Conservation (phyloP, 2,797 vertebrate species). For the Cyclura pinguis region DNA sequence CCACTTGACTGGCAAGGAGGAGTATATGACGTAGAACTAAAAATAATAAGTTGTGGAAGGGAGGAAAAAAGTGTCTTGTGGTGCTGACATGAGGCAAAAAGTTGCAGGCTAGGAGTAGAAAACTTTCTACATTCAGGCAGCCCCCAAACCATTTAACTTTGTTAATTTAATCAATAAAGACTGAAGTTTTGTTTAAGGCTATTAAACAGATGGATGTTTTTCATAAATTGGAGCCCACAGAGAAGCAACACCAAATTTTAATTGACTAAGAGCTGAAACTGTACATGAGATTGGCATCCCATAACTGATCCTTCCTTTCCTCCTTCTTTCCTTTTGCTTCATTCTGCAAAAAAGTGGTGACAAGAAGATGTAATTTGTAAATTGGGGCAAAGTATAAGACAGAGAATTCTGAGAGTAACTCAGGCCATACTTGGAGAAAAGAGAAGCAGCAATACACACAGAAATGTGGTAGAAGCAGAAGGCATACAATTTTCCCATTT, state of each 20-base stretch:
- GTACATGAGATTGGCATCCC: background rate
- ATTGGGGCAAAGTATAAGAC: too few relatives aligned
- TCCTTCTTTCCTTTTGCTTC: too few relatives aligned
- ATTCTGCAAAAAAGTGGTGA: too few relatives aligned
- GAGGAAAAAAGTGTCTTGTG: background rate
- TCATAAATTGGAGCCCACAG: background rate
- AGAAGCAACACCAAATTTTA: background rate
- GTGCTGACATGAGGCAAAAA: background rate
- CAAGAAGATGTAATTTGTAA: too few relatives aligned
- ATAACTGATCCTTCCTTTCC: too few relatives aligned
- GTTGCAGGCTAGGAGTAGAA: background rate
- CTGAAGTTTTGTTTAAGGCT: background rate
- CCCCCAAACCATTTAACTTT: background rate
- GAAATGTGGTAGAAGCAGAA: background rate
- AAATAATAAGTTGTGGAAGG: background rate
- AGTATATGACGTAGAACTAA: background rate
- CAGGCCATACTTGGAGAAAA: background rate
- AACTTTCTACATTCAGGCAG: background rate
- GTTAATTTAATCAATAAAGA: background rate
- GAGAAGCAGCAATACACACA: background rate
- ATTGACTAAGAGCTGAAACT: background rate
- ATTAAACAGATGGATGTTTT: background rate
- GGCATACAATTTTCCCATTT: too few relatives aligned
- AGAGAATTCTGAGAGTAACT: background rate
- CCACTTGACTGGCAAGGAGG: background rate